A percentile compares a stretch with the other conserved stretches of the same genome.
Conservation (phyloP, 1,140 invertebrate genomes). For the Nasonia longicornis region DNA sequence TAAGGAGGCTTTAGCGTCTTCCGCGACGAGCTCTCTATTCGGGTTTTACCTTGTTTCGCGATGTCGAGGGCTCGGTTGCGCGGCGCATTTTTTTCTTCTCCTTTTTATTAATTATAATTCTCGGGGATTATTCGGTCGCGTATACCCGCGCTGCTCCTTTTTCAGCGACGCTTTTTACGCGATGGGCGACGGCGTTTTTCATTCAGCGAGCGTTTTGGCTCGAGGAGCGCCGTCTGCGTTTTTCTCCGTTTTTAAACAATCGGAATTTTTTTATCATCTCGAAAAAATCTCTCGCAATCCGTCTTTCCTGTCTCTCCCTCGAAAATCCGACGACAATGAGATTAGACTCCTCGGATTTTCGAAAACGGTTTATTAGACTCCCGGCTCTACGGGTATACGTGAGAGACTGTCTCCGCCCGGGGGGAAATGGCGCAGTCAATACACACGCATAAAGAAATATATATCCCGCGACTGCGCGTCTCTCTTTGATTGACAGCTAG, state of each 20-base stretch:
- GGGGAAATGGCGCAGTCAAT: conserved; percentile 28
- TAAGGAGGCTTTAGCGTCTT: conserved; percentile 27
- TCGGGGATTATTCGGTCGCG: not conserved
- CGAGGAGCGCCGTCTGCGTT: not conserved
- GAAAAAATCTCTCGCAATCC: not conserved
- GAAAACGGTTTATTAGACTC: conserved; percentile 40
- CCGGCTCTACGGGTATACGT: not conserved
- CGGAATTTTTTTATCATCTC: not conserved
- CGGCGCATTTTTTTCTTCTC: not conserved
- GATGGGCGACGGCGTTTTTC: not conserved
- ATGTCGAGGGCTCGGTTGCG: not conserved
- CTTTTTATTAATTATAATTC: not conserved
- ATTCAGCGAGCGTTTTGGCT: not conserved
- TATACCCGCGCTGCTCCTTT: not conserved
- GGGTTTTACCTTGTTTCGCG: not conserved
- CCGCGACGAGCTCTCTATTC: not conserved
- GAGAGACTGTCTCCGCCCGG: not conserved
- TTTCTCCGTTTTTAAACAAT: not conserved
- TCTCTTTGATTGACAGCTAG: conserved; percentile 54
- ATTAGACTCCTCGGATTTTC: conserved; percentile 45
- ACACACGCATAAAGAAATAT: conserved; percentile 31
- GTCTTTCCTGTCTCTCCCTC: not conserved
- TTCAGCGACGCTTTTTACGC: not conserved
- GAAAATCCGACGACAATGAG: conserved; percentile 35
- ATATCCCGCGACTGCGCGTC: conserved; percentile 14